Evolutionary conservation across 2,888 invertebrate species (phyloP).

Genomic region (Tillus elongatus): DNA sequence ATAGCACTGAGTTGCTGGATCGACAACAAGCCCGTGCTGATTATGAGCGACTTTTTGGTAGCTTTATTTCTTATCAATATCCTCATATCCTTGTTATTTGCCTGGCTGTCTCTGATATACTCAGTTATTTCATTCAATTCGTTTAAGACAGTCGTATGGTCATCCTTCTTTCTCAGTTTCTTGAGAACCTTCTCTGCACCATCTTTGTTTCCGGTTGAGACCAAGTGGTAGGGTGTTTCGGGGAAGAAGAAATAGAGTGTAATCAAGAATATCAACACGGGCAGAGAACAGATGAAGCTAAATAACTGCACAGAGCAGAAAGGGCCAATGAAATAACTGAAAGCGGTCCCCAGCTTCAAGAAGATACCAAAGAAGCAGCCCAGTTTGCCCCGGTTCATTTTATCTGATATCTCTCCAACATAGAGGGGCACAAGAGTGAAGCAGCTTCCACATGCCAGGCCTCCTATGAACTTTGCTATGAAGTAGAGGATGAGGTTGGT

Average conservation of each 20-base stretch:
- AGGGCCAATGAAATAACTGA: conserved; percentile 9
- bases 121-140: conserved; percentile 10
- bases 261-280: conserved; percentile 1
- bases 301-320: conserved; percentile 4
- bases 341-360: conserved; percentile 1
- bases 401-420: conserved; percentile 17
- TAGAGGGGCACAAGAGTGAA: conserved; percentile 18
- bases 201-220: conserved; percentile 9
- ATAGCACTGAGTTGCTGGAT: conserved; percentile 20
- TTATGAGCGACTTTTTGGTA: conserved; percentile 16
- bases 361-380: conserved; percentile 6
- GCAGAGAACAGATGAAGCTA: background rate
- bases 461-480: conserved; percentile 21
- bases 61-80: conserved; percentile 19
- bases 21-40: conserved; percentile 17
- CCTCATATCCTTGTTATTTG: no score
- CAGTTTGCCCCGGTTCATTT: conserved; percentile 14
- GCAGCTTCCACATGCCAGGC: conserved; percentile 14
- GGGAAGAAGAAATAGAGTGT: conserved; percentile 11
- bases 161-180: conserved; percentile 6
- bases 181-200: conserved; percentile 12
- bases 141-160: conserved; percentile 8
- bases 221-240: conserved; percentile 16
- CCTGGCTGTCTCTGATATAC: conserved; percentile 14
- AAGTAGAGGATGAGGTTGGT: conserved; percentile 15